phyloP scores from a whole-genome alignment of 2,797 vertebrate species.

The Bradypodion ventrale region DNA sequence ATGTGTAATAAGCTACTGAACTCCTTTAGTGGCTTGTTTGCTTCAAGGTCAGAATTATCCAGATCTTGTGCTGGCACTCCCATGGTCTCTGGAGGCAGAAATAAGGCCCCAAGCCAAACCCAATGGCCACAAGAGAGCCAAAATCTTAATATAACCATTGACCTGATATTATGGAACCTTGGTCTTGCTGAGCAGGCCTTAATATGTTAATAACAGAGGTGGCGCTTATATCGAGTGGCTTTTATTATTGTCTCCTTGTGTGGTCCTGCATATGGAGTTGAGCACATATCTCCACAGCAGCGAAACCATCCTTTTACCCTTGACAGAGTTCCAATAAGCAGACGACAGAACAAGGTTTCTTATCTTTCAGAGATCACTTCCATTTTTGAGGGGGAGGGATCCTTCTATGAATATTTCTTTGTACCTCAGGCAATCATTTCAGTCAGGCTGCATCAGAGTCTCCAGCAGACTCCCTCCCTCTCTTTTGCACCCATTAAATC shows the following conservation, averaged over 20 bases:
- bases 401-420: too few relatives aligned
- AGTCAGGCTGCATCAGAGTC: constrained; percentile 17
- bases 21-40: not conserved
- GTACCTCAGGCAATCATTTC: constrained; percentile 10
- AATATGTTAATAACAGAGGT: constrained; percentile 56
- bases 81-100: not conserved
- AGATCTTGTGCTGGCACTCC: not conserved
- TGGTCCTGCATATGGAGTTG: constrained; percentile 60
- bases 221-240: constrained; percentile 57
- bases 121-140: not conserved
- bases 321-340: constrained; percentile 34
- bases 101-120: not conserved
- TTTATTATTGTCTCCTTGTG: constrained; percentile 65
- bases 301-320: constrained; percentile 20
- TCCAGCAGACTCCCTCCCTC: not conserved
- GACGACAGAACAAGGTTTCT: constrained; percentile 20
- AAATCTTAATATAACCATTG: not conserved
- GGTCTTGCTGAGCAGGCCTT: constrained; percentile 35
- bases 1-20: not conserved
- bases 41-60: constrained; percentile 10
- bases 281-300: not conserved
- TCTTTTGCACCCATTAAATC: not conserved
- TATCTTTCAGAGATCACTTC: constrained; percentile 26
- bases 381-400: not conserved
- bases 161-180: constrained; percentile 33